Percentiles rank a stretch among this genome's conserved stretches.
Evolutionary conservation across 2,797 vertebrate species (phyloP).

Genomic region (Molossus molossus): DNA sequence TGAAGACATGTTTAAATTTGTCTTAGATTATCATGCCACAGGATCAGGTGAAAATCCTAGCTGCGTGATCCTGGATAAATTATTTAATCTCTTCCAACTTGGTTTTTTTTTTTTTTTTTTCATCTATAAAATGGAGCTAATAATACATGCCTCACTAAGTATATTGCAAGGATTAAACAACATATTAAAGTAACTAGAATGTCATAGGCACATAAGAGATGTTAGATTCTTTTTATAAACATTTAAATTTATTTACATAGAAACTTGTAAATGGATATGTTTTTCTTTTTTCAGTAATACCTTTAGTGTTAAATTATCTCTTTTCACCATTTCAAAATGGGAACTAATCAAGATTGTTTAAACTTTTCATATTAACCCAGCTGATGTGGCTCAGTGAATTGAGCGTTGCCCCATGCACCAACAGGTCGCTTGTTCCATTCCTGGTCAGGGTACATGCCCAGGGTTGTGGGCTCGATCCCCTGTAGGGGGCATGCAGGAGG

Average conservation of each 20-base stretch:
- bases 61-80: conserved; percentile 17
- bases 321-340: conserved; percentile 24
- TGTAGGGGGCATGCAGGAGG: too few species aligned
- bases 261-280: conserved; percentile 15
- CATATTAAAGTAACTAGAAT: not conserved
- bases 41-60: not conserved
- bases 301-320: conserved; percentile 10
- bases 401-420: too few species aligned
- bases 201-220: not conserved
- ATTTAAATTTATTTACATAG: conserved; percentile 52
- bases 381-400: too few species aligned
- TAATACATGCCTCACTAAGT: not conserved
- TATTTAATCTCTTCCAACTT: not conserved
- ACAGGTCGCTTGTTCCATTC: too few species aligned
- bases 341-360: not conserved
- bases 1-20: not conserved
- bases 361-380: not conserved
- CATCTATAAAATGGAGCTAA: not conserved
- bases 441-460: too few species aligned
- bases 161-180: not conserved
- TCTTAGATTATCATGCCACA: not conserved
- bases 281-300: conserved; percentile 39
- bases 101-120: not conserved
- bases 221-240: conserved; percentile 24
- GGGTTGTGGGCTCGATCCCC: too few species aligned